A percentile compares a stretch with the other conserved stretches of the same genome.
Evolutionary conservation across 2,888 invertebrate genomes (phyloP).

Genomic region (Nomada ferruginata): DNA sequence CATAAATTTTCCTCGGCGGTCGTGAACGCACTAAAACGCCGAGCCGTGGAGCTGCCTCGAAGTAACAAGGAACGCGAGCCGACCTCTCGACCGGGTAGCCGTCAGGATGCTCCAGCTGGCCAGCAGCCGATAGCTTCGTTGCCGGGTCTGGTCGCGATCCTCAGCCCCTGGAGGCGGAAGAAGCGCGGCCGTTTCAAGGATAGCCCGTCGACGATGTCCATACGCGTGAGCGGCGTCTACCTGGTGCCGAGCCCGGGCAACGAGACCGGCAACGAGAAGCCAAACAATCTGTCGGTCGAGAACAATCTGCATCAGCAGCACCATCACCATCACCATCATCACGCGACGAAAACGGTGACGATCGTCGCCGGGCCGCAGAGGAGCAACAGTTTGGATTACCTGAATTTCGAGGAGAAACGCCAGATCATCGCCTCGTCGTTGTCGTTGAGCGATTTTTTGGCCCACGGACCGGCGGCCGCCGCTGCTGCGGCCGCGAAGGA

Average conservation of each 20-base stretch:
- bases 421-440: conserved; percentile 95
- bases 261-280: conserved; percentile 61
- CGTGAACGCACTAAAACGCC: conserved; percentile 52
- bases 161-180: conserved; percentile 70
- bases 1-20: conserved; percentile 47
- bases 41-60: conserved; percentile 70
- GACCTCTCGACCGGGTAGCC: conserved; percentile 64
- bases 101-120: conserved; percentile 63
- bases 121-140: conserved; percentile 70
- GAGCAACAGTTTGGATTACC: conserved; percentile 94
- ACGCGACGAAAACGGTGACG: conserved; percentile 86
- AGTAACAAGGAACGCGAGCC: conserved; percentile 68
- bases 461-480: conserved; percentile 88
- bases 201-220: conserved; percentile 78
- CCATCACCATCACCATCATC: conserved; percentile 76
- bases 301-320: conserved; percentile 62
- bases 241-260: conserved; percentile 78
- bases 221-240: conserved; percentile 83
- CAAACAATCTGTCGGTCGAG: conserved; percentile 53
- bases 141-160: conserved; percentile 70
- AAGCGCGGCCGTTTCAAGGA: conserved; percentile 70
- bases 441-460: conserved; percentile 93
- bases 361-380: conserved; percentile 88
- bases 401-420: conserved; percentile 96
- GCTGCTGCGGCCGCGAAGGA: conserved; percentile 84